Conservation (phyloP, 2,113 vertebrate genomes). For the Fregata magnificens region DNA sequence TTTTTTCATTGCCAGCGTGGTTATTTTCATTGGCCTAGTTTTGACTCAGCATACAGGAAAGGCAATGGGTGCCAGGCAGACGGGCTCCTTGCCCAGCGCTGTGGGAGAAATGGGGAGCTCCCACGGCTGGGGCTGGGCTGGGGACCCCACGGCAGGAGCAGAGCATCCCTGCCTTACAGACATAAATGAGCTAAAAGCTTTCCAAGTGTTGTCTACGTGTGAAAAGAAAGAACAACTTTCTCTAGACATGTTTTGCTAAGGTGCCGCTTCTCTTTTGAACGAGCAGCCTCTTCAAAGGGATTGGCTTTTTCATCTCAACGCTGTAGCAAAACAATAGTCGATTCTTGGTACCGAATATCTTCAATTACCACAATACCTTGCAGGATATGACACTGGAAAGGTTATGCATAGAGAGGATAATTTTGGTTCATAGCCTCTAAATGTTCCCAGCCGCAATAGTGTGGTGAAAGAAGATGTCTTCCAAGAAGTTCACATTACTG, state of each 20-base stretch:
- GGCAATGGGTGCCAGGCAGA: neutral
- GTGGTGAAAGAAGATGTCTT: constrained; percentile 98
- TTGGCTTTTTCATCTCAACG: constrained; percentile 60
- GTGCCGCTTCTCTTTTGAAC: neutral
- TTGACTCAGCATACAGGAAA: neutral
- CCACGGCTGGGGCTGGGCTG: neutral
- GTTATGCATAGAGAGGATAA: constrained; percentile 73
- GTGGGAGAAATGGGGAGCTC: neutral
- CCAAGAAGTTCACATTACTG: constrained; percentile 97
- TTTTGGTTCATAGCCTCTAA: constrained; percentile 83
- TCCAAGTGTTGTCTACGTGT: neutral
- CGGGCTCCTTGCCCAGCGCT: fast-evolving
- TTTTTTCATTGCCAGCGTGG: neutral
- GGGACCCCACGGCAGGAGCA: neutral
- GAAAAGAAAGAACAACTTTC: constrained; percentile 21
- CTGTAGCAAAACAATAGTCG: neutral
- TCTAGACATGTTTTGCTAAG: constrained; percentile 25
- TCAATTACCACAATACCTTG: constrained; percentile 47
- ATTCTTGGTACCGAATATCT: constrained; percentile 35
- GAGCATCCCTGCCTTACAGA: neutral
- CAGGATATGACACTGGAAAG: constrained; percentile 47
- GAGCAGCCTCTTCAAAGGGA: constrained; percentile 36
- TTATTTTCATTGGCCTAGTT: neutral
- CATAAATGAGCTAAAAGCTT: neutral
- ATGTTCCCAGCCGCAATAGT: constrained; percentile 75